A percentile compares a stretch with the other conserved stretches of the same genome.
These are phyloP conservation scores for Delia radicum DNA, from an alignment of 1,140 invertebrate species.

Conservation along the genomic window DNA sequence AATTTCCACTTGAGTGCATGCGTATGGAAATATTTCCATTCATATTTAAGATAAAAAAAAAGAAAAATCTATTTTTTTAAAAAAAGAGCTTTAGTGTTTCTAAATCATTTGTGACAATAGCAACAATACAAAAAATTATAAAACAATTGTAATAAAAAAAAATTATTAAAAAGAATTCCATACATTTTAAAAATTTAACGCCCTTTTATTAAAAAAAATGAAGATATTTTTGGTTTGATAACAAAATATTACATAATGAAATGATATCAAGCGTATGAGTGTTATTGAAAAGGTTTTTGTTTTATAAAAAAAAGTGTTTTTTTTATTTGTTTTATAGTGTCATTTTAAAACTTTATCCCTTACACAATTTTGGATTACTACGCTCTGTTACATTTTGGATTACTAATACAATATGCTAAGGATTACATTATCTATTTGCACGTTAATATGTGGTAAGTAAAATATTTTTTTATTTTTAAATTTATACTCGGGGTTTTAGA, in stretches of 20 bases:
- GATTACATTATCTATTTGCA: not conserved
- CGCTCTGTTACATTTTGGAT: not conserved
- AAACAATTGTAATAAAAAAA: not conserved
- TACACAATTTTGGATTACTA: slow-evolving; percentile 6
- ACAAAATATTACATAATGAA: not conserved
- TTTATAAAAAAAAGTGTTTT: not conserved
- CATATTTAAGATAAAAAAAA: not conserved
- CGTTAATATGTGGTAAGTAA: slow-evolving; percentile 16
- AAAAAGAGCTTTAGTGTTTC: not conserved
- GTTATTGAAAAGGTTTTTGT: slow-evolving; percentile 6
- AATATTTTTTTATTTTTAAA: not conserved
- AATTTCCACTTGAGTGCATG: slow-evolving; percentile 17
- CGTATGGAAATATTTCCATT: not conserved
- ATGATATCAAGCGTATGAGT: not conserved
- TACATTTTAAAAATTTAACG: not conserved
- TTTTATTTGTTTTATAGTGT: slow-evolving; percentile 11
- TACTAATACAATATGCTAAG: slow-evolving; percentile 12
- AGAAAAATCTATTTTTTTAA: not conserved
- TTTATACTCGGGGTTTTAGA: too few species aligned
- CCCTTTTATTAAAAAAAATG: not conserved
- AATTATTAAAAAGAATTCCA: not conserved
- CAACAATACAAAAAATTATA: not conserved
- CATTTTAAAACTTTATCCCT: not conserved
- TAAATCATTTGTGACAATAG: slow-evolving; percentile 14
- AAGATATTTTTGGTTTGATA: not conserved